Evolutionary conservation across 2,888 invertebrate species (phyloP).

Genomic region (Taphrorychus bicolor): DNA sequence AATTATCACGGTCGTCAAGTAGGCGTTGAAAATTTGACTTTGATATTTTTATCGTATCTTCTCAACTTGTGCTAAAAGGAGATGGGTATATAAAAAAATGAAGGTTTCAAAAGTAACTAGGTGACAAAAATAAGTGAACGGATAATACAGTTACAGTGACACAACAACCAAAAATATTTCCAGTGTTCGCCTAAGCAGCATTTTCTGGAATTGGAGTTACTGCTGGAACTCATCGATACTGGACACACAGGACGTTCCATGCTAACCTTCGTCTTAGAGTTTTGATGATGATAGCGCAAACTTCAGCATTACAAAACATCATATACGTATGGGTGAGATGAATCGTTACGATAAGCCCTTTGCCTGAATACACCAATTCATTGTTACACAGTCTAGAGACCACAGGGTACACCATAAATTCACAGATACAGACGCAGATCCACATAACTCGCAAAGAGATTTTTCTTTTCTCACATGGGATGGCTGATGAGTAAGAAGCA

Average conservation of each 20-base stretch:
- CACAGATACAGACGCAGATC: conserved; percentile 88
- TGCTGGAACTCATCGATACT: conserved; percentile 90
- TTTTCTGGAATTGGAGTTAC: conserved; percentile 67
- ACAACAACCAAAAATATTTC: no score
- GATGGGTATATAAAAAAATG: no score
- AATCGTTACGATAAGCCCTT: no score
- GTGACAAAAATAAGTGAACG: no score
- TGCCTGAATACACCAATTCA: not conserved
- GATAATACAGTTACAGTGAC: no score
- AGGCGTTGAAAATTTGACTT: no score
- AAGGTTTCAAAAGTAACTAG: no score
- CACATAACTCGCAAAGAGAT: conserved; percentile 85
- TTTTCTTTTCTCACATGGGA: conserved; percentile 95
- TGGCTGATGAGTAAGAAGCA: conserved; percentile 92
- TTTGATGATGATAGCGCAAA: conserved; percentile 80
- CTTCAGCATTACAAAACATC: conserved; percentile 87
- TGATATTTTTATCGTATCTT: no score
- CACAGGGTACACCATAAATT: conserved; percentile 90
- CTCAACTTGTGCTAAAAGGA: no score
- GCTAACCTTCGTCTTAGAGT: conserved; percentile 83
- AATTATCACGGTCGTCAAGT: no score
- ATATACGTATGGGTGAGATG: conserved; percentile 92
- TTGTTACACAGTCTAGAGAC: conserved; percentile 73
- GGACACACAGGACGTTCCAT: conserved; percentile 87
- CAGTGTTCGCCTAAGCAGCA: no score